Conservation (phyloP, 2,113 vertebrate species). For the Callionymus lyra region DNA sequence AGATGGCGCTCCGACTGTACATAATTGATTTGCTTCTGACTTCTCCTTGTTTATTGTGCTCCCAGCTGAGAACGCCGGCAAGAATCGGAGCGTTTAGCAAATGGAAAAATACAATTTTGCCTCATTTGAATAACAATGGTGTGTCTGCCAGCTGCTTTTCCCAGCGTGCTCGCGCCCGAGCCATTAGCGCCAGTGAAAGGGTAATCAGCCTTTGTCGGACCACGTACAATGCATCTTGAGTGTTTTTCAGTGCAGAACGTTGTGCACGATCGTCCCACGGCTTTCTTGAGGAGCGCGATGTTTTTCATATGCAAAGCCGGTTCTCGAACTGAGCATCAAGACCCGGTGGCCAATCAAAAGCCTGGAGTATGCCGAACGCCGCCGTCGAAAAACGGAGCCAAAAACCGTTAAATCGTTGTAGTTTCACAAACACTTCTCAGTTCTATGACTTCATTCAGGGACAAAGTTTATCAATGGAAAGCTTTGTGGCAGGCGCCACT, state of each 20-base stretch:
- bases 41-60: constrained; percentile 32
- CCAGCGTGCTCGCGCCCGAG: constrained; percentile 51
- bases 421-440: constrained; percentile 24
- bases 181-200: constrained; percentile 57
- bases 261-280: constrained; percentile 35
- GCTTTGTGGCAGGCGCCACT: constrained; percentile 54
- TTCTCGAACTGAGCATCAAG: constrained; percentile 38
- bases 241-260: constrained; percentile 47
- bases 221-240: constrained; percentile 46
- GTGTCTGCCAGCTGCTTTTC: constrained; percentile 58
- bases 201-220: constrained; percentile 46
- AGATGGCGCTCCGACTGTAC: constrained; percentile 39
- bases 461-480: constrained; percentile 63
- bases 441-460: constrained; percentile 60
- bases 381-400: constrained; percentile 33
- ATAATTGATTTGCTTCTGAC: constrained; percentile 45
- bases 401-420: constrained; percentile 52
- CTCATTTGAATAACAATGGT: constrained; percentile 64
- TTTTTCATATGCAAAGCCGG: constrained; percentile 60
- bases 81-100: constrained; percentile 30
- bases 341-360: constrained; percentile 38
- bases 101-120: constrained; percentile 41
- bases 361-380: constrained; percentile 58
- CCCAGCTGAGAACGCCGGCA: constrained; percentile 38
- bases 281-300: constrained; percentile 39